These are phyloP conservation scores for Scelioninae gen. 1 DNA, from an alignment of 2,888 invertebrate genomes.

Conservation along the genomic window DNA sequence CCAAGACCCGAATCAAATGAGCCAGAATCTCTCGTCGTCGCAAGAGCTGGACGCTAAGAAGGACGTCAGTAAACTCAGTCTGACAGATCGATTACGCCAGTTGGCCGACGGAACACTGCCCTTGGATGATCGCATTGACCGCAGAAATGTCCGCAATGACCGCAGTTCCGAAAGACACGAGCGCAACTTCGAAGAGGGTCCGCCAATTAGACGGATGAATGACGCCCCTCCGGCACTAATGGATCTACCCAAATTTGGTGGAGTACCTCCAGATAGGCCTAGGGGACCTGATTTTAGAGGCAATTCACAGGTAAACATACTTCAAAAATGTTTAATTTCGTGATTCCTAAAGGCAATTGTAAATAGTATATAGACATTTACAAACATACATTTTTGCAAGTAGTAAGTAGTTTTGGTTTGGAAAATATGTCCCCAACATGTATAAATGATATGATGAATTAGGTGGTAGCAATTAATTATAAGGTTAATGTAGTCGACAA, in stretches of 20 bases:
- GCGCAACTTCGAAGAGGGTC: conserved; percentile 75
- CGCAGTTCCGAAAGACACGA: conserved; percentile 77
- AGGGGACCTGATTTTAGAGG: conserved; percentile 78
- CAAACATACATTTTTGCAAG: no score
- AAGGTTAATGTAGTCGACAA: no score
- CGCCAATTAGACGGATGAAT: conserved; percentile 72
- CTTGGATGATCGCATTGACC: conserved; percentile 79
- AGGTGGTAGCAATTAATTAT: no score
- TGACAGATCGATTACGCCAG: conserved; percentile 83
- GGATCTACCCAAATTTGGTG: conserved; percentile 81
- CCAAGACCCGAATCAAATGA: conserved; percentile 63
- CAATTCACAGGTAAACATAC: conserved; percentile 61
- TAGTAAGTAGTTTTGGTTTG: no score
- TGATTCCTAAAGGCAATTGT: no score
- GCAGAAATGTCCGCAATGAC: conserved; percentile 78
- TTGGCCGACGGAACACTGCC: conserved; percentile 83
- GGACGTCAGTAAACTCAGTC: conserved; percentile 80
- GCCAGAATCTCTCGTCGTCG: conserved; percentile 11
- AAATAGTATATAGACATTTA: no score
- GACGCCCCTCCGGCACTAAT: conserved; percentile 82
- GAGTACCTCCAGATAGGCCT: conserved; percentile 76
- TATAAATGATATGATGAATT: no score
- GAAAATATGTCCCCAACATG: no score
- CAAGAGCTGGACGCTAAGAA: conserved; percentile 75
- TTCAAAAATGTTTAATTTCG: no score